phyloP scores from a whole-genome alignment of 1,140 invertebrate genomes.

The Nasonia giraulti region DNA sequence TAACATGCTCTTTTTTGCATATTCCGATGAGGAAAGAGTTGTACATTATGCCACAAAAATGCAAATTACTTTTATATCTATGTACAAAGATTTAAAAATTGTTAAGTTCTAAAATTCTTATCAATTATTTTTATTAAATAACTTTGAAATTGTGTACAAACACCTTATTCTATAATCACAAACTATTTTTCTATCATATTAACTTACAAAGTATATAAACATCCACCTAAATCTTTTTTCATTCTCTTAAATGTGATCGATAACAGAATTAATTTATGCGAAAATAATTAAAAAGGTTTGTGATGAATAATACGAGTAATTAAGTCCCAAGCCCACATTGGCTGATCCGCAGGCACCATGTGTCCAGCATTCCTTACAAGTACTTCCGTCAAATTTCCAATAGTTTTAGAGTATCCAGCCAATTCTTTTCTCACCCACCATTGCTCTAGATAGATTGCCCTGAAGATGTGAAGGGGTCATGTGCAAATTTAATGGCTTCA shows the following conservation, averaged over 20 bases:
- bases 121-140: background rate
- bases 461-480: too few species aligned
- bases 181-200: slow-evolving; percentile 18
- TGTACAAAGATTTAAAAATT: too few species aligned
- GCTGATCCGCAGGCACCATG: slow-evolving; percentile 89
- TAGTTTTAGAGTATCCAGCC: slow-evolving; percentile 85
- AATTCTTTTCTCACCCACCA: slow-evolving; percentile 83
- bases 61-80: background rate
- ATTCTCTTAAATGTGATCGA: slow-evolving; percentile 6
- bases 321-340: slow-evolving; percentile 84
- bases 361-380: slow-evolving; percentile 88
- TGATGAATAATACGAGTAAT: slow-evolving; percentile 85
- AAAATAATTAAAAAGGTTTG: slow-evolving; percentile 72
- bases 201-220: slow-evolving; percentile 14
- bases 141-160: slow-evolving; percentile 23
- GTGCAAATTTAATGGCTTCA: slow-evolving; percentile 78
- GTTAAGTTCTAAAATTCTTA: background rate
- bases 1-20: slow-evolving; percentile 59
- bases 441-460: slow-evolving; percentile 69
- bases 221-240: slow-evolving; percentile 20
- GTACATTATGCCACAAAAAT: slow-evolving; percentile 57
- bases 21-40: slow-evolving; percentile 53
- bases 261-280: slow-evolving; percentile 4
- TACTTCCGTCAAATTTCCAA: slow-evolving; percentile 85
- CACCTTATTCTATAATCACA: slow-evolving; percentile 26